Evolutionary conservation across 2,888 invertebrate species (phyloP).

Genomic region (Matsumyia berberina): DNA sequence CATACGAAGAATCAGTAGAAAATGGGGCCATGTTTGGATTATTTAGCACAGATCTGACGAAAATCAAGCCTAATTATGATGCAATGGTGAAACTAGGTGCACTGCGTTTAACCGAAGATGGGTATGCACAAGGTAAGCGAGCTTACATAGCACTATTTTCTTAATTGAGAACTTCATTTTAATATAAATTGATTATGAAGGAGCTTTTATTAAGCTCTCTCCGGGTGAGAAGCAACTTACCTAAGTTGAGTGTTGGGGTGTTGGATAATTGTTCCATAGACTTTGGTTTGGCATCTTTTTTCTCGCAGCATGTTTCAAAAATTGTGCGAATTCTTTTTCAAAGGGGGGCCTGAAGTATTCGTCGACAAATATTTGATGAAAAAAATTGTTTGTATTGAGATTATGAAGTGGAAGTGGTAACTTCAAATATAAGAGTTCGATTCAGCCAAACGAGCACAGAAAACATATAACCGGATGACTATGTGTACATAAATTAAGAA

Average conservation of each 20-base stretch:
- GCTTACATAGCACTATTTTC: conserved; percentile 48
- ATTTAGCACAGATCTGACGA: conserved; percentile 89
- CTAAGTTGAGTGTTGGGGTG: conserved; percentile 28
- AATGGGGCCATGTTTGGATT: conserved; percentile 93
- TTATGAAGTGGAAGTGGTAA: not conserved
- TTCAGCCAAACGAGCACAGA: too few species aligned
- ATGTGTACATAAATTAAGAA: too few species aligned
- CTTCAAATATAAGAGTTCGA: too few species aligned
- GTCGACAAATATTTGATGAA: too few species aligned
- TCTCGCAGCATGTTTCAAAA: conserved; percentile 42
- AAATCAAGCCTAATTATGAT: conserved; percentile 95
- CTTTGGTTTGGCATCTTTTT: not conserved
- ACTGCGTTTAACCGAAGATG: conserved; percentile 93
- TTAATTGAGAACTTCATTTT: conserved; percentile 7
- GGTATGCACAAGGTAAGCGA: conserved; percentile 90
- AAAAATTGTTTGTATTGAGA: not conserved
- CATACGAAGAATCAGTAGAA: conserved; percentile 89
- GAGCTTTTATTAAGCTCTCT: conserved; percentile 46
- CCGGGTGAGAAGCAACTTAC: conserved; percentile 16
- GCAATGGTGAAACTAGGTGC: conserved; percentile 93
- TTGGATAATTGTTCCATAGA: conserved; percentile 2
- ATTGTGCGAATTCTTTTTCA: too few species aligned
- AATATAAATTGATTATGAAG: not conserved
- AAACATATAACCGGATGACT: too few species aligned
- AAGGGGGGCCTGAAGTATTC: too few species aligned